phyloP scores from a whole-genome alignment of 2,113 vertebrate genomes.

The Tyrannus savana region DNA sequence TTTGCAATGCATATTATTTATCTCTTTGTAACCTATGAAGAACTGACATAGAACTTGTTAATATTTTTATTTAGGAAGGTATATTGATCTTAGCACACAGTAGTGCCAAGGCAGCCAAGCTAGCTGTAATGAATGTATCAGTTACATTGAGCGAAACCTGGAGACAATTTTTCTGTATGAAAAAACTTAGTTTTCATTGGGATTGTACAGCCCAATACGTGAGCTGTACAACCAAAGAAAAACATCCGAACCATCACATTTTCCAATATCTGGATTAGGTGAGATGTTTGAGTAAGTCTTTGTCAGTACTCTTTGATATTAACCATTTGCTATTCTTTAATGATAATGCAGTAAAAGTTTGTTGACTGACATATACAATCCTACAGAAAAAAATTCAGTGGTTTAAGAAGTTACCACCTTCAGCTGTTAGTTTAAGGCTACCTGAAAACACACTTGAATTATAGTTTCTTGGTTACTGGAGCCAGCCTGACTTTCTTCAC shows the following conservation, averaged over 20 bases:
- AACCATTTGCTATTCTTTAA: neutral
- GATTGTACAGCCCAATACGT: neutral
- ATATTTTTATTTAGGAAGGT: neutral
- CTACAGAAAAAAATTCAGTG: neutral
- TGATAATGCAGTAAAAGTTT: neutral
- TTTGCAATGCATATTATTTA: neutral
- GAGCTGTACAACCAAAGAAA: neutral
- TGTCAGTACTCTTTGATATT: neutral
- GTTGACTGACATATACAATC: neutral
- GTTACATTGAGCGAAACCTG: neutral
- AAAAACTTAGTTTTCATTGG: neutral
- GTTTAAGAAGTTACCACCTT: neutral
- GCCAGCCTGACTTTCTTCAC: neutral
- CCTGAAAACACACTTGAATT: neutral
- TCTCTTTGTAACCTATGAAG: neutral
- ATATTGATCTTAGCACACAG: neutral
- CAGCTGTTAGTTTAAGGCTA: neutral
- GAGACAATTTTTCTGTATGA: neutral
- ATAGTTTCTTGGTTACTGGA: neutral
- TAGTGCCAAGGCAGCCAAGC: neutral
- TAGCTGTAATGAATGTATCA: neutral
- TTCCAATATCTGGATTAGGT: neutral
- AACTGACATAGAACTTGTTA: neutral
- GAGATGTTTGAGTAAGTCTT: neutral
- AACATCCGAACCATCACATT: neutral